Conservation (phyloP, 2,797 vertebrate genomes). For the Tachyglossus aculeatus region DNA sequence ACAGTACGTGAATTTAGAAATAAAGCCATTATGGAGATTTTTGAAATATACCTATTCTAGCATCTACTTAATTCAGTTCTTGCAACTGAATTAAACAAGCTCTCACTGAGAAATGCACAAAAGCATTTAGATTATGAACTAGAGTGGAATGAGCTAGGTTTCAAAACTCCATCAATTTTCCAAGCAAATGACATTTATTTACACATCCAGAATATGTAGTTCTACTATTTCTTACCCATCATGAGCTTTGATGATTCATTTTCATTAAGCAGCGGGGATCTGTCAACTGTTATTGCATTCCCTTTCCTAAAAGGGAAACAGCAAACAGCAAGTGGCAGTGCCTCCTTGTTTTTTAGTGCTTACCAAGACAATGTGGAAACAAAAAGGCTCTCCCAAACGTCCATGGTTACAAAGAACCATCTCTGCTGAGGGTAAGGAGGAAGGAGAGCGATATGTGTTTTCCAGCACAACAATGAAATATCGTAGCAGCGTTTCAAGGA, state of each 20-base stretch:
- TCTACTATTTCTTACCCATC: constrained; percentile 19
- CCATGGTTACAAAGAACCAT: constrained; percentile 60
- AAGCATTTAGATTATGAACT: background rate
- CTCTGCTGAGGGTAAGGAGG: constrained; percentile 24
- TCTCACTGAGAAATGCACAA: constrained; percentile 16
- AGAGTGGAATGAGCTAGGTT: background rate
- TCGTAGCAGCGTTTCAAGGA: constrained; percentile 34
- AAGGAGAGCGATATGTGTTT: constrained; percentile 65
- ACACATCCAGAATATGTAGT: background rate
- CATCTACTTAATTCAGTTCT: background rate
- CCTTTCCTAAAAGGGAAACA: constrained; percentile 63
- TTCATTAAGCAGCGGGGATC: constrained; percentile 42
- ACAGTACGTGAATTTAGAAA: constrained; percentile 60
- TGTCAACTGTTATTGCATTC: constrained; percentile 47
- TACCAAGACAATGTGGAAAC: constrained; percentile 58
- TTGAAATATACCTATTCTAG: constrained; percentile 33
- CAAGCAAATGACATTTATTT: constrained; percentile 36
- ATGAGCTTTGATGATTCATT: constrained; percentile 33
- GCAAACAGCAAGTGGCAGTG: constrained; percentile 24
- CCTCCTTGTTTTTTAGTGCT: constrained; percentile 47
- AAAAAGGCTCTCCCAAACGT: constrained; percentile 65
- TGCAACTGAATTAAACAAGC: background rate
- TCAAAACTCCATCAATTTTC: background rate
- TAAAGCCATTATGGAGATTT: constrained; percentile 51
- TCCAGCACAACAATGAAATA: constrained; percentile 59